A percentile compares a stretch with the other conserved stretches of the same genome.
phyloP scores from a whole-genome alignment of 2,113 vertebrate genomes.

The Urocolius indicus region DNA sequence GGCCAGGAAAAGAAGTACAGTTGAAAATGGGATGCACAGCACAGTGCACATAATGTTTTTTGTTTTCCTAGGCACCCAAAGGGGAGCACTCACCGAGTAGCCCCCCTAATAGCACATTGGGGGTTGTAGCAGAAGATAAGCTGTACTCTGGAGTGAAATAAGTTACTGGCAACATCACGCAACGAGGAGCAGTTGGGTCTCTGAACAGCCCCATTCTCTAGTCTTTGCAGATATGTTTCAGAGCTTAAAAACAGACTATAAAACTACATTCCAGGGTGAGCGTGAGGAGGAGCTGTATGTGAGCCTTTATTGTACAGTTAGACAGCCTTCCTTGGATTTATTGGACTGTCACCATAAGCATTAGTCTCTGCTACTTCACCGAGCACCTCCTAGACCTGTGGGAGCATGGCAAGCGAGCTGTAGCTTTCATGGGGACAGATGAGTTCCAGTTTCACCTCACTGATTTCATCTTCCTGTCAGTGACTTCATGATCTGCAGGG shows the following conservation, averaged over 20 bases:
- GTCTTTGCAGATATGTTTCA: not conserved
- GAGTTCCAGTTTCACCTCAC: not conserved
- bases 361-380: not conserved
- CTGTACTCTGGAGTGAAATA: not conserved
- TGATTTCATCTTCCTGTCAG: not conserved
- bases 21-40: not conserved
- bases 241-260: not conserved
- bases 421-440: not conserved
- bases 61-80: not conserved
- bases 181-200: not conserved
- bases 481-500: not conserved
- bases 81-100: not conserved
- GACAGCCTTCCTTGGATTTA: not conserved
- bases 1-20: not conserved
- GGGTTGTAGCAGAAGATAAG: not conserved
- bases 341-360: not conserved
- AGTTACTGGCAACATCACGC: not conserved
- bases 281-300: not conserved
- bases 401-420: not conserved
- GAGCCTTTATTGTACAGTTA: not conserved
- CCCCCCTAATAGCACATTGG: not conserved
- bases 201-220: not conserved
- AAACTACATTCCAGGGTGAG: not conserved
- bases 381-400: not conserved
- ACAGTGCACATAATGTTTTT: not conserved